These are phyloP conservation scores for Esox niger DNA, from an alignment of 2,113 vertebrate genomes.

Conservation along the genomic window DNA sequence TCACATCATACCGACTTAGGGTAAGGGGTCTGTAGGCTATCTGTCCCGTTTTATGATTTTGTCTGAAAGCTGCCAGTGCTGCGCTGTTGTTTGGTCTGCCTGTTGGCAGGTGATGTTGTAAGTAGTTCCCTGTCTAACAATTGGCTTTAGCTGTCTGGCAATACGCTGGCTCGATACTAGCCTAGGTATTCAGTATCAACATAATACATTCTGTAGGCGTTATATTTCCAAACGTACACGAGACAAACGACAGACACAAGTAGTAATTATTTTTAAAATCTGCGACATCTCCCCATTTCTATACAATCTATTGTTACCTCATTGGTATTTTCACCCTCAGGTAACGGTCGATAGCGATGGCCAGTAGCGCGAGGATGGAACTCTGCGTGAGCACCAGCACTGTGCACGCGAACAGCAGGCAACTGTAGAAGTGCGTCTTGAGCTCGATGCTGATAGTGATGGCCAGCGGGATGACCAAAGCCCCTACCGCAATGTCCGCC, in stretches of 20 bases:
- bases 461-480: conserved; percentile 92
- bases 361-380: conserved; percentile 93
- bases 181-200: too few relatives aligned
- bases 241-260: neutral
- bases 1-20: too few relatives aligned
- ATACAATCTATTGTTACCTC: conserved; percentile 74
- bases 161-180: neutral
- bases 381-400: conserved; percentile 96
- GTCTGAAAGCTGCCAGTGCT: neutral
- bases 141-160: neutral
- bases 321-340: conserved; percentile 94
- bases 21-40: too few relatives aligned
- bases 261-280: too few relatives aligned
- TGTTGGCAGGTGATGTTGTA: too few relatives aligned
- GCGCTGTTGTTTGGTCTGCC: too few relatives aligned
- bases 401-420: conserved; percentile 86
- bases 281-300: too few relatives aligned
- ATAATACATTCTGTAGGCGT: too few relatives aligned
- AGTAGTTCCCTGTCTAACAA: neutral
- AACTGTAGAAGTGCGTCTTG: conserved; percentile 86
- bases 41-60: too few relatives aligned
- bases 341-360: conserved; percentile 95
- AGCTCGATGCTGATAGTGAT: conserved; percentile 90
- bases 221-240: neutral
- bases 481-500: conserved; percentile 92